Evolutionary conservation across 2,888 invertebrate species (phyloP), one percentile per base, ranked within the genome.

Genomic region (Periphyllus acericola): DNA sequence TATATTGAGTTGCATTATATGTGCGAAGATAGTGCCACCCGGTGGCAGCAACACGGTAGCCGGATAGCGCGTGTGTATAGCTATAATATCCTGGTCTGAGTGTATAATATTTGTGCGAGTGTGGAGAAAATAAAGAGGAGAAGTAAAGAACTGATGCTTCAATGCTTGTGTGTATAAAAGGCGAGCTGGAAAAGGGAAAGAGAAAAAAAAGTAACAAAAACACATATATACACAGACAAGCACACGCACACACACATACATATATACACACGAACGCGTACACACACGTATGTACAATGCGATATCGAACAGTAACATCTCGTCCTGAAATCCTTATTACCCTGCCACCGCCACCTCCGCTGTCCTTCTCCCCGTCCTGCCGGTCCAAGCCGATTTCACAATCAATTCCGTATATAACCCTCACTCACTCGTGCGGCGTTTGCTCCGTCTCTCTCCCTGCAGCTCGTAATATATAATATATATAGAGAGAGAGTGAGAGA

Each of bases 291-390:
- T 82, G 14, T 55, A 74, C 36, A 76, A 14, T 46, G 72, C 34
- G 55, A 84, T 76, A 84, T 84, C 83, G 83, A 84, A 84, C 75
- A 60, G 60, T 40, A 78, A 84, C 85, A 85, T 85, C 68, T 85
- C 78, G 85, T 85, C 85, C 66, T 34, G 68, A 85, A 85, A 85
- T 85, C 85, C 85, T 85, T 85, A 85, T 85, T 85, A 85, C 76
- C 55, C 66, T 66, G 40, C 29, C 40, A 5, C 84, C 52, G 25
- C 21, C 32, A 21, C 71, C 11, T 29, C 32, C 6, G 14, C 14
- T 82, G 32, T 40, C 82, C 17, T 52, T 1, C 32, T 17, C 40
- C 25, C 68, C 68, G 14, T 9, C 25, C 46, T 29, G 46, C 34
- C 21, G 32, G 82, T 46, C 52, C 46, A 81, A 82, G 72, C 72